Conservation (phyloP, 2,888 invertebrate species). For the Eupithecia subfuscata region DNA sequence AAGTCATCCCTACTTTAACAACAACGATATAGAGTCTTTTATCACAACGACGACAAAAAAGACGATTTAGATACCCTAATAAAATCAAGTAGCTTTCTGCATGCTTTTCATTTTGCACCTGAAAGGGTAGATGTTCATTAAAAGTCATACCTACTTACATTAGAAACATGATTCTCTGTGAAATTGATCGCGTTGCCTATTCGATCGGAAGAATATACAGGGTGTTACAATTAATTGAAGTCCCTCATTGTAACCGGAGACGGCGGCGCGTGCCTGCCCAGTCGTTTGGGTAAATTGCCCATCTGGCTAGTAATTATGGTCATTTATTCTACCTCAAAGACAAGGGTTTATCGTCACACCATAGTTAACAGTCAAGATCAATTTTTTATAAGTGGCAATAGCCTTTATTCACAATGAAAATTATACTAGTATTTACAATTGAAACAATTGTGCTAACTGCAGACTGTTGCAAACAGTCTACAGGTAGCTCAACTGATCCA, state of each 20-base stretch:
- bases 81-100: background rate
- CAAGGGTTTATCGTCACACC: constrained; percentile 19
- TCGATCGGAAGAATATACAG: constrained; percentile 56
- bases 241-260: constrained; percentile 64
- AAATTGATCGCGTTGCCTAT: constrained; percentile 60
- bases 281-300: constrained; percentile 60
- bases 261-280: constrained; percentile 69
- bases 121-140: background rate
- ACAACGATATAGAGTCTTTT: too few species aligned
- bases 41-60: too few species aligned
- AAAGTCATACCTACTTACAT: background rate
- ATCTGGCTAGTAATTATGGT: constrained; percentile 62
- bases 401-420: too few species aligned
- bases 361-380: background rate
- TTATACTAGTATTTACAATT: too few species aligned
- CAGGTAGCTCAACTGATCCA: too few species aligned
- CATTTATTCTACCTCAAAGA: constrained; percentile 50
- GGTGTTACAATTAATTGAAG: constrained; percentile 78
- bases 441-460: too few species aligned
- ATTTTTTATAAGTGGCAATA: too few species aligned
- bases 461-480: too few species aligned
- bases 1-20: too few species aligned
- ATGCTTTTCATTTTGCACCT: background rate
- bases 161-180: constrained; percentile 62
- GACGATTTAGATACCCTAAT: too few species aligned